Percentiles rank a stretch among this genome's conserved stretches.
Conservation (phyloP, 1,140 invertebrate genomes). For the Sinonovacula constricta region DNA sequence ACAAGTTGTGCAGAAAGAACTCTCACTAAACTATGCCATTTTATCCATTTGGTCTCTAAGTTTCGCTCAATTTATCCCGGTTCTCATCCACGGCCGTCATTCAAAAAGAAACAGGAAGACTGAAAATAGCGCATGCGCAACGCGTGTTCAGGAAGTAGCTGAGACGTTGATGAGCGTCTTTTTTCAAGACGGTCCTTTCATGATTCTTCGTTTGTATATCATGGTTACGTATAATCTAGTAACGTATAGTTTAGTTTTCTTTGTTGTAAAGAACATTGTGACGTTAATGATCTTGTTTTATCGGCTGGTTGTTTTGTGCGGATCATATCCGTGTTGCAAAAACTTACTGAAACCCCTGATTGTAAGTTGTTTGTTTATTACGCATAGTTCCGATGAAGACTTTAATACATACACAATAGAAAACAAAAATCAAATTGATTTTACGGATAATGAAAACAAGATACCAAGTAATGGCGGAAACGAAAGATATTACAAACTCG, state of each 20-base stretch:
- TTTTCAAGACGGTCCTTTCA: constrained; percentile 86
- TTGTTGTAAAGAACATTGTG: constrained; percentile 91
- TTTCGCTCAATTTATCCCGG: constrained; percentile 83
- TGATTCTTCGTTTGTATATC: constrained; percentile 88
- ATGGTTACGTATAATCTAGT: constrained; percentile 90
- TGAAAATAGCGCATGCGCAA: background rate
- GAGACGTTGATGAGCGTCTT: background rate
- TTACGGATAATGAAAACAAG: no score
- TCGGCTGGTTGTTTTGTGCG: constrained; percentile 38
- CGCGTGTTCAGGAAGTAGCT: background rate
- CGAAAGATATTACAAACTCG: no score
- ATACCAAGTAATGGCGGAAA: no score
- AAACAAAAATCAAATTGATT: no score
- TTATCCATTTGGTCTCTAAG: constrained; percentile 84
- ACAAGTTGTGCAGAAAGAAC: constrained; percentile 46
- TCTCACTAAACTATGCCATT: constrained; percentile 36
- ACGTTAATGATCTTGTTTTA: constrained; percentile 84
- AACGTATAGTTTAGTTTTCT: constrained; percentile 93
- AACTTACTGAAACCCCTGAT: no score
- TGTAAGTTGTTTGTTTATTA: no score
- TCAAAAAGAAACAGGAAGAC: background rate
- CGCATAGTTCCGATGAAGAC: no score
- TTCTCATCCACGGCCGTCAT: constrained; percentile 20
- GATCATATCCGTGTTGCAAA: no score
- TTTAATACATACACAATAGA: no score